Evolutionary conservation across 35 echinoderm and acorn worm genomes (phyloP), one percentile per base, ranked within the genome.

Genomic region (Patiria miniata): DNA sequence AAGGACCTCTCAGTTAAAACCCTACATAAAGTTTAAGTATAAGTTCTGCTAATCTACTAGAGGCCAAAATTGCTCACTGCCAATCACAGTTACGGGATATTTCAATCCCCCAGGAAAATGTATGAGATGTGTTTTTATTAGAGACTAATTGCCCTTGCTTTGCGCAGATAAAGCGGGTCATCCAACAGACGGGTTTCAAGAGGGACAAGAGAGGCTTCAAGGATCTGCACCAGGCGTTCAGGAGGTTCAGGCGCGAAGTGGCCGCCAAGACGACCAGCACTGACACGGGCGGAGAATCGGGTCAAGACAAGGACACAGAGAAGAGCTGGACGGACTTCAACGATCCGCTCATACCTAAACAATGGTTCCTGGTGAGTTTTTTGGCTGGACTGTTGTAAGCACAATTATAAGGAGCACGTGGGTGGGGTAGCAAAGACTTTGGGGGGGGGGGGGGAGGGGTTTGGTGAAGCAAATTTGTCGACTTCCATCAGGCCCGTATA

Each of bases 301-400:
- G 42, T 12, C 4, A 47, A 47, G 19, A 21, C 1, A 79, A 44
- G 52, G 55, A 80, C 8, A 40, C 87, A 34, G 51, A 86, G 50
- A 58, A 52, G n/a, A 83, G 82, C 1, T 94, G 87, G 87, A 73
- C 87, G 0, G 29, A 84, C 28, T 98, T 94, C 68, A 98, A 98
- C 60, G 95, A 98, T 50, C 91, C 91, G 37, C 88, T 98, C 14
- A 81, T 98, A 29, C 37, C 52, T 28, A 98, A 98, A 84, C 95
- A 98, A 68, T 98, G 95, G 95, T 98, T 81, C 83, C 39, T 98
- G 57, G 95, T 98, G 85, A 98, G 95, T 94, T 22, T 12, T 47
- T 12, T 47, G 4, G n/a, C n/a, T n/a, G n/a, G n/a, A n/a, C n/a
- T n/a, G n/a, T n/a, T n/a, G n/a, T n/a, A n/a, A n/a, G n/a, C n/a